Conservation (phyloP, 2,113 vertebrate genomes). For the Ochotona princeps region DNA sequence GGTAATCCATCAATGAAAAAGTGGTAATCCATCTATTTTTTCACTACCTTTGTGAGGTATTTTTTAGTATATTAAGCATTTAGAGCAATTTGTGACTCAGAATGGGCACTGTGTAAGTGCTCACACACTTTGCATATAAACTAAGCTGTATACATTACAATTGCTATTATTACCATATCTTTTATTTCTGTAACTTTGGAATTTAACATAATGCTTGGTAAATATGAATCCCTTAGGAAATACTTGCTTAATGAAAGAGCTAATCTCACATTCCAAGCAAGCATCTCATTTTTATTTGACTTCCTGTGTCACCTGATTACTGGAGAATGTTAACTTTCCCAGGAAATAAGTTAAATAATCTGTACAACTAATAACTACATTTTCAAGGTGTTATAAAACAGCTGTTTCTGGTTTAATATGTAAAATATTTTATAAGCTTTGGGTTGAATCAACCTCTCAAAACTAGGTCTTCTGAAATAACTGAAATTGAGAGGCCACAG, state of each 20-base stretch:
- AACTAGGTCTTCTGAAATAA: neutral
- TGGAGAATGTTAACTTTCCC: neutral
- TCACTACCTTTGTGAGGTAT: neutral
- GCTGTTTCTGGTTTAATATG: neutral
- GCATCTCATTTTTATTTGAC: constrained; percentile 3
- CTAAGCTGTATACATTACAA: neutral
- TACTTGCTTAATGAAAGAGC: neutral
- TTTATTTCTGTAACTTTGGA: neutral
- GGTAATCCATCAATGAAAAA: no score
- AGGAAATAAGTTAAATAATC: neutral
- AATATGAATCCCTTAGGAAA: neutral
- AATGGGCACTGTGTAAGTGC: neutral
- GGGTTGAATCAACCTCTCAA: neutral
- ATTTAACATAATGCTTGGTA: neutral
- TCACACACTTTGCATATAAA: neutral
- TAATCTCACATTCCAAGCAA: neutral
- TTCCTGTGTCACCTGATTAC: neutral
- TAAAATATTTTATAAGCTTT: neutral
- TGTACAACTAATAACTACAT: neutral
- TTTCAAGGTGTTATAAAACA: neutral
- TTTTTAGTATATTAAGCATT: neutral
- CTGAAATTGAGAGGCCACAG: neutral
- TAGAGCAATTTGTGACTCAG: neutral
- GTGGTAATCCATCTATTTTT: no score
- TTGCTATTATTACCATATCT: neutral